Evolutionary conservation across 2,888 invertebrate species (phyloP).

Genomic region (Tenthredo notha): DNA sequence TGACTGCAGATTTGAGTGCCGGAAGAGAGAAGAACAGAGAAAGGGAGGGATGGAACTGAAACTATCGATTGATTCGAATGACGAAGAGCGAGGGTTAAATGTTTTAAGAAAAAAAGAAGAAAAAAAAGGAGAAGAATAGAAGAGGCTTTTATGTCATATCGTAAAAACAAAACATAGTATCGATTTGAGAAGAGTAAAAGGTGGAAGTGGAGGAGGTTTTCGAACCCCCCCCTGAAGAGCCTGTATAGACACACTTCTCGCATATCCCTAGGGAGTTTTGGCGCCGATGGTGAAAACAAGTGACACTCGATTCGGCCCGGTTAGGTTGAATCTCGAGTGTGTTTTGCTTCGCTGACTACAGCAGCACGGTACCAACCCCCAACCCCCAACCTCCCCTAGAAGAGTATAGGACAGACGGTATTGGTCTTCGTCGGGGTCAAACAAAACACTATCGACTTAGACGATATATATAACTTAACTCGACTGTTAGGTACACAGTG

Average conservation of each 20-base stretch:
- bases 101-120: slow-evolving; percentile 8
- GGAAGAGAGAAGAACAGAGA: slow-evolving; percentile 58
- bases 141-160: slow-evolving; percentile 66
- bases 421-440: slow-evolving; percentile 53
- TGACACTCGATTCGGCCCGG: slow-evolving; percentile 72
- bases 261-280: slow-evolving; percentile 66
- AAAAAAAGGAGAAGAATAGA: slow-evolving; percentile 49
- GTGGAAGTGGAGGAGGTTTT: background rate
- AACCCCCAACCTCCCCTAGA: too few relatives aligned
- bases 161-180: slow-evolving; percentile 67
- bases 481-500: slow-evolving; percentile 6
- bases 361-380: background rate
- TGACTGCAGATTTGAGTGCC: slow-evolving; percentile 78
- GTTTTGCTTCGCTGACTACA: slow-evolving; percentile 62
- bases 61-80: slow-evolving; percentile 24
- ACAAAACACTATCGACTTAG: slow-evolving; percentile 55
- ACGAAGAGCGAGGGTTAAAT: slow-evolving; percentile 45
- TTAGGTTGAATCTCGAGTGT: slow-evolving; percentile 61
- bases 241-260: slow-evolving; percentile 59
- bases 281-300: slow-evolving; percentile 69
- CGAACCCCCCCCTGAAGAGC: background rate
- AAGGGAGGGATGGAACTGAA: slow-evolving; percentile 33
- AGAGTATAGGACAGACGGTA: background rate
- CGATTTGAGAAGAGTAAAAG: slow-evolving; percentile 63
- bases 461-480: background rate